Conservation (phyloP, 2,797 vertebrate genomes). For the Lacerta agilis region DNA sequence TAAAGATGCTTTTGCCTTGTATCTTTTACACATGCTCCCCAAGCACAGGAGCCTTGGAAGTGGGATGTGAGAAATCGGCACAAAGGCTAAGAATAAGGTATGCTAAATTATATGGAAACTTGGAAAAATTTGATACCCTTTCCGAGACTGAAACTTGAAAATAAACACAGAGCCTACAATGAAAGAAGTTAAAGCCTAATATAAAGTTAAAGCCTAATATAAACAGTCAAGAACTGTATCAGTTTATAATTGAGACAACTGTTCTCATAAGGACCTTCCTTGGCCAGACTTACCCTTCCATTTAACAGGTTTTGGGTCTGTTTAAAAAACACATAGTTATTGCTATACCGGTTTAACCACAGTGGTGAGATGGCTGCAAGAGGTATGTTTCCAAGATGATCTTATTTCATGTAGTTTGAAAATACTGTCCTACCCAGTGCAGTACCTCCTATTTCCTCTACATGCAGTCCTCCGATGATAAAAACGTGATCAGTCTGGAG, state of each 20-base stretch:
- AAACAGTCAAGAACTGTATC: neutral
- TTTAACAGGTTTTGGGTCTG: neutral
- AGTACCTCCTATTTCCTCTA: neutral
- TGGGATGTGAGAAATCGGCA: neutral
- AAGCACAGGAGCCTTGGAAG: no score
- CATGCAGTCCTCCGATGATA: neutral
- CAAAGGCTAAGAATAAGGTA: neutral
- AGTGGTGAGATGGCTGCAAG: neutral
- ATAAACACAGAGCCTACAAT: neutral
- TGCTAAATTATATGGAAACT: conserved; percentile 16
- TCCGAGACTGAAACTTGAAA: conserved; percentile 14
- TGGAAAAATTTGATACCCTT: neutral
- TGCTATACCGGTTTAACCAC: neutral
- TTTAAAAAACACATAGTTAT: neutral
- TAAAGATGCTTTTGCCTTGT: neutral
- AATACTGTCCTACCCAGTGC: neutral
- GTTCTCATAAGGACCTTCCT: neutral
- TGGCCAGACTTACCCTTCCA: neutral
- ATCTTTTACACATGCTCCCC: neutral
- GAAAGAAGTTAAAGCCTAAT: neutral
- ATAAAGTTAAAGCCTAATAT: neutral
- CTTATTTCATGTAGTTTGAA: neutral
- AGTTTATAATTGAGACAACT: accelerated
- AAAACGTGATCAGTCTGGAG: neutral
- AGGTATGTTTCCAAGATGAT: neutral